These are phyloP conservation scores for Synergus laeviventris DNA, from an alignment of 2,888 invertebrate species.

Conservation along the genomic window DNA sequence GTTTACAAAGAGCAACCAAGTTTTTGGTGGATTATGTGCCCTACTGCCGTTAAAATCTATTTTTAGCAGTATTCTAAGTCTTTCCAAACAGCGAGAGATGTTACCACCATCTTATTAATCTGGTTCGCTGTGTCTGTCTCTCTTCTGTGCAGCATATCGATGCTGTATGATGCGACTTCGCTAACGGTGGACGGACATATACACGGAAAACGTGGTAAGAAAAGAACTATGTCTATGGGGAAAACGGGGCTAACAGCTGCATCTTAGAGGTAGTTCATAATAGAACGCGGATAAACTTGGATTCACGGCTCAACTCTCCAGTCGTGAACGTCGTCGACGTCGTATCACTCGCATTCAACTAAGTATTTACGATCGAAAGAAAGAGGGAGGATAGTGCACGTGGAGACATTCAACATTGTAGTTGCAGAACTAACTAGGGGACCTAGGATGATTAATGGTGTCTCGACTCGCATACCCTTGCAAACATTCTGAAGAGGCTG, in stretches of 20 bases:
- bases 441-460: neutral
- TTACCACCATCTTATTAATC: conserved; percentile 56
- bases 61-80: conserved; percentile 66
- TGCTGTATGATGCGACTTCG: conserved; percentile 48
- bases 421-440: neutral
- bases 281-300: conserved; percentile 59
- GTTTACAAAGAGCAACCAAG: conserved; percentile 43
- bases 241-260: conserved; percentile 60
- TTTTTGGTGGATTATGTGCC: conserved; percentile 58
- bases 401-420: neutral
- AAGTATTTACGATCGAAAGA: conserved; percentile 7
- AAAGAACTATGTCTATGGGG: conserved; percentile 47
- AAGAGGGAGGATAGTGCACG: neutral
- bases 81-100: conserved; percentile 56
- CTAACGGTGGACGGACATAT: conserved; percentile 51
- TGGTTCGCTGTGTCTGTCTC: conserved; percentile 41
- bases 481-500: neutral
- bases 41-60: conserved; percentile 63
- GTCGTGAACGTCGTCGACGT: neutral
- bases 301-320: conserved; percentile 49
- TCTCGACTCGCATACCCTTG: neutral
- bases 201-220: conserved; percentile 51
- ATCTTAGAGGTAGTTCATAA: conserved; percentile 55
- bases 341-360: neutral
- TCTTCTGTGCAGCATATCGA: conserved; percentile 29